Evolutionary conservation across 2,113 vertebrate species (phyloP), one percentile per base, ranked within the genome.

Genomic region (Actenoides lindsayi): DNA sequence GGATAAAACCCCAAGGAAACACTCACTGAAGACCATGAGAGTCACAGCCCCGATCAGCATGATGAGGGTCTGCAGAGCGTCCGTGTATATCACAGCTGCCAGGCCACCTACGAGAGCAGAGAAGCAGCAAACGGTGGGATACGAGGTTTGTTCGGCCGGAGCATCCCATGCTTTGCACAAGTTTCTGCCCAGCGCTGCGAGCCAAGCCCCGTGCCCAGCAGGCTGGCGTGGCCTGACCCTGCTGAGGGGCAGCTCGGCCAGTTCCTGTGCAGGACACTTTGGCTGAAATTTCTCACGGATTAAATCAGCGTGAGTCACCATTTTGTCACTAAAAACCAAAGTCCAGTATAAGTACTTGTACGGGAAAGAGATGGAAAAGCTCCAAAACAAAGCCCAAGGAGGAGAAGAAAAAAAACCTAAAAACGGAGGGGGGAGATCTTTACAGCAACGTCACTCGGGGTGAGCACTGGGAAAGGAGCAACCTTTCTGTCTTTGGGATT

Each of bases 81-180:
- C 99, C 0, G 99, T 99, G 97, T 99, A 99, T 94, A 99, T 99
- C 46, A 99, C 99, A 1, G 99, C 99, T 13, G 99, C 99, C 96
- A 99, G 98, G 62, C 99, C 99, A 94, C 99, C 99, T 99, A 85
- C 11, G 37, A 30, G 24, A 25, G 79, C 92, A 79, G 51, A 94
- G 60, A 41, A 74, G 60, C 39, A 46, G 60, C 9, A 7, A 24
- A 25, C 23, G 24, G 35, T 15, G 50, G 20, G 76, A 25, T 24
- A 51, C 50, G 7, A 51, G 50, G 50, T 51, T 51, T 25, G 50
- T 51, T 51, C 13, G 24, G 50, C 13, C 50, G 0, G 1, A 6
- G 27, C 44, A 31, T 24, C 35, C 35, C 42, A 1, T 18, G 0
- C 41, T 33, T 17, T 5, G 73, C 79, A 25, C 41, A 3, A 16